Evolutionary conservation across 2,113 vertebrate genomes (phyloP).

Genomic region (Platysternon megacephalum): DNA sequence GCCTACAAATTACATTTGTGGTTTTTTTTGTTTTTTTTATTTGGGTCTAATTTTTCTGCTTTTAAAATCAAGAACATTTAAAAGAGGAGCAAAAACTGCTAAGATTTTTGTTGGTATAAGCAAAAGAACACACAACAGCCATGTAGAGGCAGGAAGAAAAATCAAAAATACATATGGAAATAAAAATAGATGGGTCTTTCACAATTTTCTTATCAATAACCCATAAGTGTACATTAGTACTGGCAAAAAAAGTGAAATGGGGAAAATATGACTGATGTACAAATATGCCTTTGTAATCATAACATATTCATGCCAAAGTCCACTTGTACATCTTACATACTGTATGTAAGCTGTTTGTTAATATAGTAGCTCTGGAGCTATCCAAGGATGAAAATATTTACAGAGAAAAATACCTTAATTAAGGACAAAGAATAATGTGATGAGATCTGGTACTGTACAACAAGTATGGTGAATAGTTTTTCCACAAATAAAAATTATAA

Average conservation of each 20-base stretch:
- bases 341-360: not conserved
- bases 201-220: constrained; percentile 12
- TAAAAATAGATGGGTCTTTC: not conserved
- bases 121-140: constrained; percentile 19
- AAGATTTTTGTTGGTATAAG: constrained; percentile 10
- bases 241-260: not conserved
- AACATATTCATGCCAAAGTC: not conserved
- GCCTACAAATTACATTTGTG: not conserved
- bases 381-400: not conserved
- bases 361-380: constrained; percentile 11
- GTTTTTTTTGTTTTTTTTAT: not conserved
- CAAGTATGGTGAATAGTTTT: constrained; percentile 34
- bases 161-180: not conserved
- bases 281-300: not conserved
- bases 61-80: not conserved
- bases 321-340: not conserved
- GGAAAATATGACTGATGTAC: not conserved
- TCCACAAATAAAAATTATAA: constrained; percentile 19
- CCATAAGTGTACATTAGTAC: not conserved
- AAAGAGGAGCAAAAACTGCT: not conserved
- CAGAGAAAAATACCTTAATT: not conserved
- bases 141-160: constrained; percentile 12
- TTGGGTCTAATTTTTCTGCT: not conserved
- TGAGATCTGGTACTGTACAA: constrained; percentile 24
- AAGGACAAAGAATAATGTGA: not conserved